A percentile compares a stretch with the other conserved stretches of the same genome.
Evolutionary conservation across 2,113 vertebrate genomes (phyloP).

Genomic region (Oenanthe melanoleuca): DNA sequence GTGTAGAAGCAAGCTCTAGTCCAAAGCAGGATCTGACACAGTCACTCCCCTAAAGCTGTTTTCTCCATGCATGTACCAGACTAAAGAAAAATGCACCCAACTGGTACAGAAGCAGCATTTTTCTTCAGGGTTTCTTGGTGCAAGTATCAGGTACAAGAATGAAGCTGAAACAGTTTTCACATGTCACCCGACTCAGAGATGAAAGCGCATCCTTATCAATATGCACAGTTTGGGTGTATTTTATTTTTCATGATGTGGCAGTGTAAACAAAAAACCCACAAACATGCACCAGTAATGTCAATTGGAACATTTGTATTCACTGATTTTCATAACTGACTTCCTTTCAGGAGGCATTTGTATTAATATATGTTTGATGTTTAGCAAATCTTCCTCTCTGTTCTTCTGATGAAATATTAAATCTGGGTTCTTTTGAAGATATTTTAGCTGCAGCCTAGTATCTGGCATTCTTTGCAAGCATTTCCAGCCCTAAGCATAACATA

Average conservation of each 20-base stretch:
- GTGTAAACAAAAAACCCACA: conserved; percentile 70
- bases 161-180: conserved; percentile 23
- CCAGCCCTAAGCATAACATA: neutral
- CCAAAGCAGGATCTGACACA: neutral
- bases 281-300: conserved; percentile 65
- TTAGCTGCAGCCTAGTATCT: neutral
- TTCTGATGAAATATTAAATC: conserved; percentile 68
- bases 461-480: conserved; percentile 28
- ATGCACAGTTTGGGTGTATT: conserved; percentile 64
- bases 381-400: conserved; percentile 54
- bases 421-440: conserved; percentile 40
- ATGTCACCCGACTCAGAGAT: conserved; percentile 54
- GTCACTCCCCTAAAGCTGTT: neutral
- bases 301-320: conserved; percentile 70
- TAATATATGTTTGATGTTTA: conserved; percentile 69
- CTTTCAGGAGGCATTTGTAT: conserved; percentile 71
- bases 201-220: conserved; percentile 63
- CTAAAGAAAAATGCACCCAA: conserved; percentile 13
- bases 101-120: neutral
- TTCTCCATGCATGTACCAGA: neutral
- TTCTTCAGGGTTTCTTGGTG: conserved; percentile 24
- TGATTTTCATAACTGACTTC: conserved; percentile 65
- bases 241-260: conserved; percentile 71
- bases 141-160: conserved; percentile 37
- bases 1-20: neutral